These are phyloP conservation scores for Calosoma granatense DNA, from an alignment of 1,140 invertebrate genomes.

Conservation along the genomic window DNA sequence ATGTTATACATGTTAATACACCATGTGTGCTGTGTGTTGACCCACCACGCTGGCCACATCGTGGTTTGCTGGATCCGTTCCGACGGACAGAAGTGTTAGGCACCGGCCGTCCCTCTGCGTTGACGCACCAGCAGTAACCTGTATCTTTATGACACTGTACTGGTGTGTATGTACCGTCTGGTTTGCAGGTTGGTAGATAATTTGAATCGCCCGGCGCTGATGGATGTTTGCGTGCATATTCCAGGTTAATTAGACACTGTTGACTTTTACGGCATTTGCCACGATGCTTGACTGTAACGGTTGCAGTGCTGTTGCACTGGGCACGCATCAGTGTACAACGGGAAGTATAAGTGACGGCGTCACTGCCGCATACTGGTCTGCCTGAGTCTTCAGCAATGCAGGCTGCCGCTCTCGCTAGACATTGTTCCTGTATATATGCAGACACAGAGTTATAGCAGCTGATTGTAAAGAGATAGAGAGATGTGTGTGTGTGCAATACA, in stretches of 20 bases:
- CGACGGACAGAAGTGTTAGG: slow-evolving; percentile 57
- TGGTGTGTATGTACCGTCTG: slow-evolving; percentile 70
- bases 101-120: slow-evolving; percentile 64
- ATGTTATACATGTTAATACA: too few relatives aligned
- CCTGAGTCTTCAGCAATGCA: slow-evolving; percentile 16
- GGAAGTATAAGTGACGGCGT: slow-evolving; percentile 67
- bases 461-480: too few relatives aligned
- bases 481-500: too few relatives aligned
- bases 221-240: slow-evolving; percentile 13
- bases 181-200: slow-evolving; percentile 59
- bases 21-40: too few relatives aligned
- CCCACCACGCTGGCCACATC: slow-evolving; percentile 42
- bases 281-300: slow-evolving; percentile 55
- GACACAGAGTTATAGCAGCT: not conserved
- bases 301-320: slow-evolving; percentile 54
- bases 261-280: slow-evolving; percentile 47
- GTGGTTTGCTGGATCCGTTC: slow-evolving; percentile 47
- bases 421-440: slow-evolving; percentile 2
- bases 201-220: slow-evolving; percentile 34
- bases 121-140: slow-evolving; percentile 78
- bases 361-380: slow-evolving; percentile 64
- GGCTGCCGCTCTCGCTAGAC: not conserved
- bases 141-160: slow-evolving; percentile 72
- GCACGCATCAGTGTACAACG: slow-evolving; percentile 63
- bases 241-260: slow-evolving; percentile 6